Base-by-base conservation (phyloP, 2,888 invertebrate genomes). In the Copidosoma aretas region DNA sequence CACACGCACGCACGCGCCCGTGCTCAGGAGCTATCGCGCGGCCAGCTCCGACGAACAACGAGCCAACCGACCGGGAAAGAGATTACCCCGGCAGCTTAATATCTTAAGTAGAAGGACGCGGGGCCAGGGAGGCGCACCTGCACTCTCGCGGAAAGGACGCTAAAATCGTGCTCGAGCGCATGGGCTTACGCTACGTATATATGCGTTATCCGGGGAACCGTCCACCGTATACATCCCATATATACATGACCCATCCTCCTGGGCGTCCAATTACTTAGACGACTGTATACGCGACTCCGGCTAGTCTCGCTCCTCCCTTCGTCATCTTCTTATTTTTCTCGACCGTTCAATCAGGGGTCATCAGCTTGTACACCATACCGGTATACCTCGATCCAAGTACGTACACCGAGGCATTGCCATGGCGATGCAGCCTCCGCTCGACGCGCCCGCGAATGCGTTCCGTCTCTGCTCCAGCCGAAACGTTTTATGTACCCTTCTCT, bases 241-340 rank as follows among this genome's bases (percentile, higher is more conserved):
- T 39, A 41, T 5, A 24, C 1, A 8, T 19, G 24, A 3, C 17
- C 19, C 14, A 41, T 12, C 56, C 60, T 56, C 15, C 59, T 58
- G 51, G 53, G 71, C 60, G 64, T 63, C 74, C 73, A 75, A 76
- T 76, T 74, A 75, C 76, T 75, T 74, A 74, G 70, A 72, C 64
- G 70, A 70, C 65, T 66, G 19, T n/a, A n/a, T n/a, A n/a, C 54
- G 43, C 43, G 51, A 56, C 15, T 19, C 21, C 10, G 12, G 2
- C 25, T 19, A n/a, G 57, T 24, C 8, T 8, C 57, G 24, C 57
- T 21, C 61, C 52, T 15, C 15, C 56, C 60, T 53, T 24, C 52
- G n/a, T n/a, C n/a, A n/a, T n/a, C n/a, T n/a, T n/a, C n/a, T n/a
- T n/a, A n/a, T 60, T 58, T 57, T 57, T 43, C 56, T 58, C 21